A percentile compares a stretch with the other conserved stretches of the same genome.
These are phyloP conservation scores for Saxidomus purpurata DNA, from an alignment of 1,140 invertebrate species.

Conservation along the genomic window DNA sequence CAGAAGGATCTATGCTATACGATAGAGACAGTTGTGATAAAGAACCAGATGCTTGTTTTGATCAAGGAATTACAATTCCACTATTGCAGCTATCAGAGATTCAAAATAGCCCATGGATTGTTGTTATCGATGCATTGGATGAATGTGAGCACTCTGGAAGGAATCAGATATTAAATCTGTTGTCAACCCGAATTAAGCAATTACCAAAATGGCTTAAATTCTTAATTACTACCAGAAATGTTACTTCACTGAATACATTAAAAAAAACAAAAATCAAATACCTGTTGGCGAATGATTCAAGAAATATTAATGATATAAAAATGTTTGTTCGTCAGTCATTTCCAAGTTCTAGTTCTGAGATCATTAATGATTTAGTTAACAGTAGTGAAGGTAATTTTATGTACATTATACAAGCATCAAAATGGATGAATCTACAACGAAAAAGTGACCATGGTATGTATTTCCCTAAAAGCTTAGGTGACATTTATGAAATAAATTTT, in stretches of 20 bases:
- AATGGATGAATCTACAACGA: background rate
- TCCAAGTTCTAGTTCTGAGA: background rate
- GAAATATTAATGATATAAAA: conserved; percentile 36
- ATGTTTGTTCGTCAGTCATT: background rate
- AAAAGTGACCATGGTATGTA: background rate
- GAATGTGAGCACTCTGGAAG: conserved; percentile 21
- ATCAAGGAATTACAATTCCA: conserved; percentile 19
- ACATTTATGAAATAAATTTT: conserved; percentile 55
- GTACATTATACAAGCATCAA: conserved; percentile 23
- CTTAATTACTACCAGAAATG: conserved; percentile 31
- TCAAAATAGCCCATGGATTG: conserved; percentile 17
- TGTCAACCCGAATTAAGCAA: background rate
- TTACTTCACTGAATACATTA: background rate
- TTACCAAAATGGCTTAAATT: conserved; percentile 45
- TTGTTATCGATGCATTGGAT: conserved; percentile 37
- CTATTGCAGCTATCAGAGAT: background rate
- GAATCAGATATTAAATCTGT: background rate
- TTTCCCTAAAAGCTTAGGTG: conserved; percentile 9
- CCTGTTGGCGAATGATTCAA: background rate
- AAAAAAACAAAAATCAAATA: background rate
- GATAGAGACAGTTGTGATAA: conserved; percentile 6
- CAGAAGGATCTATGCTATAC: background rate
- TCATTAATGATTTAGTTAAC: background rate
- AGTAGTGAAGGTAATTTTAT: conserved; percentile 51
- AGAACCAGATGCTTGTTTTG: conserved; percentile 47